Conservation (phyloP, 1,140 invertebrate species). For the Papilio glaucus region DNA sequence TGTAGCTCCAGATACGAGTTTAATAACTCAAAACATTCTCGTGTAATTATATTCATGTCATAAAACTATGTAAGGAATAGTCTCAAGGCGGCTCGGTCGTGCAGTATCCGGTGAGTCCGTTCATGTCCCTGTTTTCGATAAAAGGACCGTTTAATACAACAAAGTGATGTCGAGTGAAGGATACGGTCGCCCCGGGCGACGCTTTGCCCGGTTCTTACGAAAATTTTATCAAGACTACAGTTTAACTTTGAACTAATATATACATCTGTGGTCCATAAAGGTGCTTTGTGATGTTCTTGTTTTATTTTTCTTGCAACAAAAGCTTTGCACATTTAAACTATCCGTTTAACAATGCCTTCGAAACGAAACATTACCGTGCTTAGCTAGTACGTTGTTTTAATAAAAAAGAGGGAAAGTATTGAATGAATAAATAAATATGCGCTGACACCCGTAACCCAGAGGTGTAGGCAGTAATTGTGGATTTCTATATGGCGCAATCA, state of each 20-base stretch:
- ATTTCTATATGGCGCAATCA: too few species aligned
- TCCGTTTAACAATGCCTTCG: neutral
- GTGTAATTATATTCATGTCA: too few species aligned
- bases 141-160: constrained; percentile 73
- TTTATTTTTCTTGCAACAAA: constrained; percentile 9
- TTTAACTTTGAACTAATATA: constrained; percentile 36
- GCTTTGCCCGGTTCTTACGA: constrained; percentile 70
- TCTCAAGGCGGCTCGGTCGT: constrained; percentile 5
- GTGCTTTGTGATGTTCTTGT: constrained; percentile 26
- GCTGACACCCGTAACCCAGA: too few species aligned
- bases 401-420: too few species aligned
- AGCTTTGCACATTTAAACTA: constrained; percentile 7
- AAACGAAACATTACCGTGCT: too few species aligned
- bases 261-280: constrained; percentile 36
- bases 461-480: too few species aligned
- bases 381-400: too few species aligned
- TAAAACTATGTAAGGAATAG: too few species aligned
- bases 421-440: too few species aligned
- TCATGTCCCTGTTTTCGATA: constrained; percentile 55
- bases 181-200: constrained; percentile 70
- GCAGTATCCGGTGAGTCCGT: neutral
- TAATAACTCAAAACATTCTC: too few species aligned
- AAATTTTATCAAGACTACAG: constrained; percentile 58
- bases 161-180: constrained; percentile 70
- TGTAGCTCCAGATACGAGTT: too few species aligned